phyloP scores from a whole-genome alignment of 2,113 vertebrate genomes.

The Mus musculus region GRCm39 chr4:46136001-46136500 shows the following conservation, averaged over 20 bases:
- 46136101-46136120: background rate
- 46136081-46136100: background rate
- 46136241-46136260: background rate
- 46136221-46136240: background rate
- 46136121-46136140: background rate
- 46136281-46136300: background rate
- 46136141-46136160: conserved; percentile 26
- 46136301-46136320: background rate
- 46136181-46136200: background rate
- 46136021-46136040: background rate
- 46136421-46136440: no score
- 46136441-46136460: no score
- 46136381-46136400: no score
- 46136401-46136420: no score
- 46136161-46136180: conserved; percentile 37
- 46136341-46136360: background rate
- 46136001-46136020: background rate
- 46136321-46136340: background rate
- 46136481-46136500: no score
- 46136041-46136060: background rate
- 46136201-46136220: background rate
- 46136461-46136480: no score
- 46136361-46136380: no score
- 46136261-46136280: background rate
- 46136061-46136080: background rate